phyloP scores from a whole-genome alignment of 1,140 invertebrate genomes.

The Hyposmocoma kahamanoa region DNA sequence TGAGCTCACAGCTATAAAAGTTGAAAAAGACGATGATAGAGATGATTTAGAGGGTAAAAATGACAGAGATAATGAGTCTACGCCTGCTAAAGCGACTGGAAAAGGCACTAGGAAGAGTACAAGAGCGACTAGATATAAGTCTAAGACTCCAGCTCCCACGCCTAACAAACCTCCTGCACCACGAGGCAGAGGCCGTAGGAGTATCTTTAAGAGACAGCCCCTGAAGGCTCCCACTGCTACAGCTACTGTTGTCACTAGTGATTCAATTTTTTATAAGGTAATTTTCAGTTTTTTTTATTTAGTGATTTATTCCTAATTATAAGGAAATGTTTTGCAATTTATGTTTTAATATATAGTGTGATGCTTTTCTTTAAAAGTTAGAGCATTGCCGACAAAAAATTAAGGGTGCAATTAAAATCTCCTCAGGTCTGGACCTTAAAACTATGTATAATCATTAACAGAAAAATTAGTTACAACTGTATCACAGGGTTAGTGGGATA shows the following conservation, averaged over 20 bases:
- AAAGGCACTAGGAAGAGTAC: slow-evolving; percentile 65
- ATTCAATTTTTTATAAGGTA: slow-evolving; percentile 89
- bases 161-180: slow-evolving; percentile 60
- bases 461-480: no score
- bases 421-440: no score
- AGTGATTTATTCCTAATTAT: background rate
- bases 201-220: slow-evolving; percentile 87
- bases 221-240: slow-evolving; percentile 87
- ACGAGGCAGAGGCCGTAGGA: slow-evolving; percentile 83
- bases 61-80: slow-evolving; percentile 42
- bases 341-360: no score
- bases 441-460: no score
- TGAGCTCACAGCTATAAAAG: slow-evolving; percentile 29
- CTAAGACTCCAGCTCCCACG: slow-evolving; percentile 46
- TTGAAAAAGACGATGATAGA: slow-evolving; percentile 55
- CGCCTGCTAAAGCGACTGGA: slow-evolving; percentile 55
- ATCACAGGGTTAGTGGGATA: no score
- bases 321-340: no score
- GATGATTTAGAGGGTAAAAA: slow-evolving; percentile 40
- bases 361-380: no score
- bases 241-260: slow-evolving; percentile 85
- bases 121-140: slow-evolving; percentile 57
- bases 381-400: no score
- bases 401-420: no score
- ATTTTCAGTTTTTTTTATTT: background rate